Evolutionary conservation across 2,888 invertebrate species (phyloP).

Genomic region (Aleiodes testaceus): DNA sequence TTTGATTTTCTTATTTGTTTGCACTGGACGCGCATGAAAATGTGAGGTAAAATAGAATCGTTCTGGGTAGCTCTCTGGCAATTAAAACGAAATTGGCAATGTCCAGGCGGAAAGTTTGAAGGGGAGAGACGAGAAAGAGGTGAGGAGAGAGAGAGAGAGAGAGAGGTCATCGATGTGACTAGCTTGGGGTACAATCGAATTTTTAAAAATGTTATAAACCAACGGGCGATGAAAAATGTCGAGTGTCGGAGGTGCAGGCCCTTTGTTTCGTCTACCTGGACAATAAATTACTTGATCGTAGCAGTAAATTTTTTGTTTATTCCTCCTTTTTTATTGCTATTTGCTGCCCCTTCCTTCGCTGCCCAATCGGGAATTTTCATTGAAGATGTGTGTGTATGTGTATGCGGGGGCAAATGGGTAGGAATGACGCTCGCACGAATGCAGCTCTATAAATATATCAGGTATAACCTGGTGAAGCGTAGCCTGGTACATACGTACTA

Average conservation of each 20-base stretch:
- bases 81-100: slow-evolving; percentile 44
- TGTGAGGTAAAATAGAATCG: slow-evolving; percentile 21
- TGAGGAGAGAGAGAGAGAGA: slow-evolving; percentile 12
- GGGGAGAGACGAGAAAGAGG: slow-evolving; percentile 17
- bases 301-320: slow-evolving; percentile 38
- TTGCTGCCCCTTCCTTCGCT: background rate
- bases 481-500: slow-evolving; percentile 15
- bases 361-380: slow-evolving; percentile 44
- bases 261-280: slow-evolving; percentile 54
- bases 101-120: slow-evolving; percentile 23
- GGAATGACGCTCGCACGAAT: slow-evolving; percentile 34
- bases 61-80: slow-evolving; percentile 28
- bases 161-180: slow-evolving; percentile 10
- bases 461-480: slow-evolving; percentile 32
- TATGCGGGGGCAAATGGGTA: slow-evolving; percentile 10
- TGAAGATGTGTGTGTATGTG: slow-evolving; percentile 22
- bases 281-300: slow-evolving; percentile 60
- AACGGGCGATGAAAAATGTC: slow-evolving; percentile 45
- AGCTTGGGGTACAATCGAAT: slow-evolving; percentile 42
- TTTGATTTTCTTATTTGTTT: slow-evolving; percentile 29
- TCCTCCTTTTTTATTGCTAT: slow-evolving; percentile 2
- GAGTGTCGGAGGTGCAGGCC: slow-evolving; percentile 49
- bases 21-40: slow-evolving; percentile 17
- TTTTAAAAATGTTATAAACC: slow-evolving; percentile 45
- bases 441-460: slow-evolving; percentile 36